Conservation (phyloP, 2,888 invertebrate species). For the Xestia ashworthii region DNA sequence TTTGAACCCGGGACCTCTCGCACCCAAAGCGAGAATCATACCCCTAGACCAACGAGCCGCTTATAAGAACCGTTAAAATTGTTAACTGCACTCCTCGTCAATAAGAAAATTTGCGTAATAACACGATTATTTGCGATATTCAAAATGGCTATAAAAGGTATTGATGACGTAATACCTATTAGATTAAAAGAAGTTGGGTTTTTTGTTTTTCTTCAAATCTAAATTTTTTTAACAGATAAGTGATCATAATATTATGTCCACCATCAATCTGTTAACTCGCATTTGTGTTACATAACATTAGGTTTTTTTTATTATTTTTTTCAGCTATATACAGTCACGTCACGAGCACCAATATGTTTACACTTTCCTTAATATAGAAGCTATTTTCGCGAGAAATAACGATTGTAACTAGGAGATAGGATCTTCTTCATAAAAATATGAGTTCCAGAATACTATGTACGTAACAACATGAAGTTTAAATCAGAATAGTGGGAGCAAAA, state of each 20-base stretch:
- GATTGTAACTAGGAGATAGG: too few species aligned
- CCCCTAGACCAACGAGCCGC: conserved; percentile 91
- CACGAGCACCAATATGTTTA: too few species aligned
- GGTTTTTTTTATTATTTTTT: not conserved
- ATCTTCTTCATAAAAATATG: too few species aligned
- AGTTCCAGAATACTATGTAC: too few species aligned
- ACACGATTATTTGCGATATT: not conserved
- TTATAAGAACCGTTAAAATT: fast-evolving
- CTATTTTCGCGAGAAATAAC: too few species aligned
- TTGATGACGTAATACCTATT: conserved; percentile 9
- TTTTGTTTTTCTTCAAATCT: not conserved
- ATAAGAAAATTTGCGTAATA: not conserved
- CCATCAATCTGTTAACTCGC: not conserved
- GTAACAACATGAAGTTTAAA: too few species aligned
- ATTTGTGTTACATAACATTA: not conserved
- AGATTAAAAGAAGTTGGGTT: not conserved
- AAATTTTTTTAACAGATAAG: not conserved
- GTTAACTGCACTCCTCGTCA: not conserved
- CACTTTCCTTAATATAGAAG: too few species aligned
- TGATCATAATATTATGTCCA: not conserved
- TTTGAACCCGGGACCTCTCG: conserved; percentile 91
- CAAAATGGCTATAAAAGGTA: not conserved
- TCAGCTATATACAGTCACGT: too few species aligned
- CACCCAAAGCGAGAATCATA: conserved; percentile 91
- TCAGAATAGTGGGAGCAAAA: too few species aligned